Evolutionary conservation across 37 sponge, comb jelly and placozoan species (phyloP).

Genomic region (Halisarca cf. caerulea): DNA sequence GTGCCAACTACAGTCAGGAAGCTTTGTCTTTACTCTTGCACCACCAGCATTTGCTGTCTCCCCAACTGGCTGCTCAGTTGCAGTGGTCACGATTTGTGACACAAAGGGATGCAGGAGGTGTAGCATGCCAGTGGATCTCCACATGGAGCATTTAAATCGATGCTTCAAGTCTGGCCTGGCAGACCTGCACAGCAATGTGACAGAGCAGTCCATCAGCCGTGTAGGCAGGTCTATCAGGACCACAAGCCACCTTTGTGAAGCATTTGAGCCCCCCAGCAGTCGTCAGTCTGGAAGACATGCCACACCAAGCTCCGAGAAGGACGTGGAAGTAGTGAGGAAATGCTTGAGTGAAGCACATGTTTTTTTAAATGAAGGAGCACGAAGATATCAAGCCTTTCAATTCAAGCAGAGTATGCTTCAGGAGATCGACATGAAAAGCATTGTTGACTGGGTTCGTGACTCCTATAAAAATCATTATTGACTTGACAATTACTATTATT

Average conservation of each 20-base stretch:
- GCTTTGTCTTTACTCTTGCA: not conserved
- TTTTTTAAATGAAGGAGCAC: not conserved
- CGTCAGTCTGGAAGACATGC: not conserved
- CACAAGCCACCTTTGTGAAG: not conserved
- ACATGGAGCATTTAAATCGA: conserved; percentile 10
- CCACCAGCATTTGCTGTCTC: not conserved
- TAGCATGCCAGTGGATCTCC: conserved; percentile 1
- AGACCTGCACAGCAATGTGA: not conserved
- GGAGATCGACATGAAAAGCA: too few species aligned
- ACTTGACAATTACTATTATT: too few species aligned
- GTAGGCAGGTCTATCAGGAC: not conserved
- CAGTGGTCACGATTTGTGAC: conserved; percentile 26
- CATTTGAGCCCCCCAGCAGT: not conserved
- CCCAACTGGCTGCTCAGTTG: not conserved
- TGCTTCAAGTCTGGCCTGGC: not conserved
- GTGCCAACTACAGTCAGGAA: conserved; percentile 9
- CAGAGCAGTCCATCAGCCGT: not conserved
- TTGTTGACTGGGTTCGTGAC: too few species aligned
- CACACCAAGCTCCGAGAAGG: not conserved
- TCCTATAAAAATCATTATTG: too few species aligned
- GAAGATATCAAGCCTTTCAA: too few species aligned
- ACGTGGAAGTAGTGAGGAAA: not conserved
- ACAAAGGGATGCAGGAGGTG: not conserved
- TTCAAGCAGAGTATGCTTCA: too few species aligned
- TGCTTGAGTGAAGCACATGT: not conserved